Conservation (phyloP, 1,140 invertebrate species). For the Bilobella aurantiaca region DNA sequence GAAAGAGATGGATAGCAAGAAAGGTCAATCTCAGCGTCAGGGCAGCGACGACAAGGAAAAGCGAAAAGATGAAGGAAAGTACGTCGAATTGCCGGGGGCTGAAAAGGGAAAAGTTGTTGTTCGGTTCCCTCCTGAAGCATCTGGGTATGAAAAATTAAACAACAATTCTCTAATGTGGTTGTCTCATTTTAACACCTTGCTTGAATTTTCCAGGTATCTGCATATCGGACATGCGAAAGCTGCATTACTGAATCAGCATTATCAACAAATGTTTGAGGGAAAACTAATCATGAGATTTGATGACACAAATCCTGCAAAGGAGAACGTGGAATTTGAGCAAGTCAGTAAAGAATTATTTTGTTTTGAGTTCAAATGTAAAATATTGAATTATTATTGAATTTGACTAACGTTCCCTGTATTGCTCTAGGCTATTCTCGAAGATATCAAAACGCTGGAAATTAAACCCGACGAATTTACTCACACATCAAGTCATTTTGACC, state of each 20-base stretch:
- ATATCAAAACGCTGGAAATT: constrained; percentile 81
- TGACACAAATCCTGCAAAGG: constrained; percentile 99
- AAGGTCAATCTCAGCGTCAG: constrained; percentile 11
- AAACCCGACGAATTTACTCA: constrained; percentile 88
- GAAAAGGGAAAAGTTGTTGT: constrained; percentile 64
- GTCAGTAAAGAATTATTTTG: constrained; percentile 39
- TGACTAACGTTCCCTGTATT: constrained; percentile 15
- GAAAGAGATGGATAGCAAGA: constrained; percentile 24
- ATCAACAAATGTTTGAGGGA: constrained; percentile 85
- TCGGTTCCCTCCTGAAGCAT: constrained; percentile 96
- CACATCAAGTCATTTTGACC: constrained; percentile 94
- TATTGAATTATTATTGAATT: constrained; percentile 6
- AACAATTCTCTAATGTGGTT: not conserved
- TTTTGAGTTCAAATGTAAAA: not conserved
- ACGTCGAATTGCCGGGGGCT: constrained; percentile 79
- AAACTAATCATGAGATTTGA: constrained; percentile 98
- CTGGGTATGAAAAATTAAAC: constrained; percentile 52
- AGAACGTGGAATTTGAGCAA: constrained; percentile 96
- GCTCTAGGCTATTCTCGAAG: constrained; percentile 83
- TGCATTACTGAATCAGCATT: constrained; percentile 94
- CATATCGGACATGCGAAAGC: constrained; percentile 99
- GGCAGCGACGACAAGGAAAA: constrained; percentile 20
- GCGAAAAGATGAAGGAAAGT: constrained; percentile 74
- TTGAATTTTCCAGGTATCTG: constrained; percentile 64
- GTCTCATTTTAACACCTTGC: constrained; percentile 23